Conservation (phyloP, 2,113 vertebrate genomes). For the Microcebus griseorufus region DNA sequence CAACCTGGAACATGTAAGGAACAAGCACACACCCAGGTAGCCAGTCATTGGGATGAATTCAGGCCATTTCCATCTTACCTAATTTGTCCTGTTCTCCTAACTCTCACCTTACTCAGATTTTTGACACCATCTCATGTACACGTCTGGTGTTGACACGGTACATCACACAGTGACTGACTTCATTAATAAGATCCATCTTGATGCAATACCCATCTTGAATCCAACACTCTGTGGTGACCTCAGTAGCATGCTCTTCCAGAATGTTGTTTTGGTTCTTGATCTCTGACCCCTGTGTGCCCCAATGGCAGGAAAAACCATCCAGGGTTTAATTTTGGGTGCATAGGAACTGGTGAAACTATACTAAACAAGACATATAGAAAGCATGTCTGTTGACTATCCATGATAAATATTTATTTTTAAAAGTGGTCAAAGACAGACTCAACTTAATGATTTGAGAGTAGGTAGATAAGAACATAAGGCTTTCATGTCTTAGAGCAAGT, state of each 20-base stretch:
- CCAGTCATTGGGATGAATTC: not conserved
- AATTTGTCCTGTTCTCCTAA: not conserved
- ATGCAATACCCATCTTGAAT: not conserved
- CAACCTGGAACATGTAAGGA: not conserved
- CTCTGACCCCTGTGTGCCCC: not conserved
- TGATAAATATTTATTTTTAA: not conserved
- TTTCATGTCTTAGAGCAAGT: not conserved
- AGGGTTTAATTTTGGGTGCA: not conserved
- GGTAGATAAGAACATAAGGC: not conserved
- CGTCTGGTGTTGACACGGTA: not conserved
- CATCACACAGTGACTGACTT: not conserved
- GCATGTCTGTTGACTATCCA: not conserved
- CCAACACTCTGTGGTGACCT: not conserved
- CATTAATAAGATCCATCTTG: not conserved
- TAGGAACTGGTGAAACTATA: not conserved
- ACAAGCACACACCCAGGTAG: not conserved
- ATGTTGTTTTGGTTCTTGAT: not conserved
- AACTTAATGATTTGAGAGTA: not conserved
- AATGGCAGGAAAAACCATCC: not conserved
- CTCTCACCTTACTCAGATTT: not conserved
- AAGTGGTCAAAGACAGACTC: not conserved
- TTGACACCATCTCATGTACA: not conserved
- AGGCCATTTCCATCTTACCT: not conserved
- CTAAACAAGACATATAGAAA: not conserved
- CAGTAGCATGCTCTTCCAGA: not conserved